A percentile compares a stretch with the other conserved stretches of the same genome.
Evolutionary conservation across 2,888 invertebrate genomes (phyloP).

Genomic region (Antitype chi): DNA sequence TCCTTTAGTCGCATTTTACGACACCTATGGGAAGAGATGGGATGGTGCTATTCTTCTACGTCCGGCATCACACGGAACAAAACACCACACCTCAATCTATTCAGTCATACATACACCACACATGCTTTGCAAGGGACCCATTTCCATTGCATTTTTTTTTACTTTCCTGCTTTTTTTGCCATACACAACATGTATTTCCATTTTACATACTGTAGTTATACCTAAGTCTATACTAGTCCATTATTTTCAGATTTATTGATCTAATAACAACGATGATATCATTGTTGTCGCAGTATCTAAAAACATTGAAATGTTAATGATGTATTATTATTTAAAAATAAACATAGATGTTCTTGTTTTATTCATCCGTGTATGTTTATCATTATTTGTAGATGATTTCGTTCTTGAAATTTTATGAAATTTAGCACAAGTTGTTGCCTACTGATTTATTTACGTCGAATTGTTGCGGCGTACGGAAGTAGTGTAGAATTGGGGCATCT

Average conservation of each 20-base stretch:
- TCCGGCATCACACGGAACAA: too few species aligned
- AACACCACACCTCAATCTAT: background rate
- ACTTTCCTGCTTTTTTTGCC: background rate
- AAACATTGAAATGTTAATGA: slow-evolving; percentile 10
- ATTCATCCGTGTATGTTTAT: slow-evolving; percentile 27
- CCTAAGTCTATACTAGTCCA: too few species aligned
- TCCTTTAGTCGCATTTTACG: too few species aligned
- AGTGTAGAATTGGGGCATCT: too few species aligned
- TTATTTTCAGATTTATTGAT: background rate
- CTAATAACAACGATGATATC: background rate
- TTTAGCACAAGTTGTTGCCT: background rate
- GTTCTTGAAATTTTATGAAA: background rate
- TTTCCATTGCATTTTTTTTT: background rate
- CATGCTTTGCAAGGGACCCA: background rate
- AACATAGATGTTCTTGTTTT: slow-evolving; percentile 7
- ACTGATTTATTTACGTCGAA: background rate
- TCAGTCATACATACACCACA: background rate
- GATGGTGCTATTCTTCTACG: too few species aligned
- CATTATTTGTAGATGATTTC: slow-evolving; percentile 4
- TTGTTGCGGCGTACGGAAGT: background rate
- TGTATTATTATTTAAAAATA: slow-evolving; percentile 35
- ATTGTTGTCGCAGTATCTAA: background rate
- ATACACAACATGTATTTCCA: background rate
- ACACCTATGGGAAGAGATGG: too few species aligned
- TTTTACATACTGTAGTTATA: background rate